phyloP scores from a whole-genome alignment of 2,888 invertebrate species.

The Oligia strigilis region DNA sequence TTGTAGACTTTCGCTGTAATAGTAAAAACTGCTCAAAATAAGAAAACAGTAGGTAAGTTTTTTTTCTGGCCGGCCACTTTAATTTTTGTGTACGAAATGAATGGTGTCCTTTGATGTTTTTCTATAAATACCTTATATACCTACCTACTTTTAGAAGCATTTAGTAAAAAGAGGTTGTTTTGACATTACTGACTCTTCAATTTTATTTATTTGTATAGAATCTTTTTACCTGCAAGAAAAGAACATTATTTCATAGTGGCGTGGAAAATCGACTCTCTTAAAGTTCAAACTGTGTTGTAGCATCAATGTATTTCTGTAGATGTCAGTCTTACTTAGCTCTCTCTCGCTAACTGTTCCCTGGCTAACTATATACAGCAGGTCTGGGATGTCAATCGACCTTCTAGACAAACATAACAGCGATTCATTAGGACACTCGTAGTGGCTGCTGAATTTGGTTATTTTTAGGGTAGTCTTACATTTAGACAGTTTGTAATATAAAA shows the following conservation, averaged over 20 bases:
- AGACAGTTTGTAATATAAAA: neutral
- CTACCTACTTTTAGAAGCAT: neutral
- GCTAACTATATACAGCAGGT: constrained; percentile 33
- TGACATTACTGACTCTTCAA: neutral
- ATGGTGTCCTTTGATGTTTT: too few relatives aligned
- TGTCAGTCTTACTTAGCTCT: constrained; percentile 51
- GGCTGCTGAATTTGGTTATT: neutral
- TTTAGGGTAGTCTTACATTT: neutral
- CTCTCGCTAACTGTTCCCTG: constrained; percentile 5
- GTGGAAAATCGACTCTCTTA: neutral
- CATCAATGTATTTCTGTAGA: constrained; percentile 32
- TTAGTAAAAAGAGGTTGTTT: neutral
- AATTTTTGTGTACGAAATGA: too few relatives aligned
- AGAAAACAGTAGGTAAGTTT: too few relatives aligned
- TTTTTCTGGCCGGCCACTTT: too few relatives aligned
- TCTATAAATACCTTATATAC: too few relatives aligned
- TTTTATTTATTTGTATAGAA: neutral
- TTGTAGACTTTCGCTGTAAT: too few relatives aligned
- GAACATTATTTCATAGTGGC: neutral
- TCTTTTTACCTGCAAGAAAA: too few relatives aligned
- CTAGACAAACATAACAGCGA: constrained; percentile 21
- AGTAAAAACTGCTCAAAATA: too few relatives aligned
- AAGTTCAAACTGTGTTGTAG: neutral
- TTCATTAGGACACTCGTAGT: constrained; percentile 18
- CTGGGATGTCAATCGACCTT: constrained; percentile 13